A percentile compares a stretch with the other conserved stretches of the same genome.
Evolutionary conservation across 64 coral and sea anemone species (phyloP).

Genomic region (Acropora tenuis): DNA sequence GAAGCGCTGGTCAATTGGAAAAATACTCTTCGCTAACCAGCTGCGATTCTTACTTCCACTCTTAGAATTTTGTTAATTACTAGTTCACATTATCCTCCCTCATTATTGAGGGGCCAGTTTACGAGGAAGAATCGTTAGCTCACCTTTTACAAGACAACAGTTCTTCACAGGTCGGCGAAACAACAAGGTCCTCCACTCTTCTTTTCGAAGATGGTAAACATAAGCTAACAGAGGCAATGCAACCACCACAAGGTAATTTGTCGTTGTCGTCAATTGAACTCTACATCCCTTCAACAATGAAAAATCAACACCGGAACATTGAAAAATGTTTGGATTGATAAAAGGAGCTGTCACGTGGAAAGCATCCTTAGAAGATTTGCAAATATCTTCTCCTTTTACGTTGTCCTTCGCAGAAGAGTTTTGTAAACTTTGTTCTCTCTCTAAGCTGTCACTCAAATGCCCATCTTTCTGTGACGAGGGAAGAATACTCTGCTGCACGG

Average conservation of each 20-base stretch:
- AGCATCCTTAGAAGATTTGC: background rate
- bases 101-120: background rate
- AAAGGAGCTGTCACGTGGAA: background rate
- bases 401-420: background rate
- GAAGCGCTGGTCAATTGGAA: too few species aligned
- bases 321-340: slow-evolving; percentile 10
- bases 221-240: slow-evolving; percentile 40
- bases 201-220: slow-evolving; percentile 16
- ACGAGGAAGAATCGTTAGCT: background rate
- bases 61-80: too few species aligned
- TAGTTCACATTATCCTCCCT: too few species aligned
- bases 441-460: background rate
- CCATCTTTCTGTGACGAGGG: background rate
- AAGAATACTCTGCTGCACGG: background rate
- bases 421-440: background rate
- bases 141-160: slow-evolving; percentile 47
- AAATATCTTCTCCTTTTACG: background rate
- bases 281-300: background rate
- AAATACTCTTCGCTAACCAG: too few species aligned
- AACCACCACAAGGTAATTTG: slow-evolving; percentile 1
- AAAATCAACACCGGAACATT: background rate
- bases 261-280: background rate
- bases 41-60: too few species aligned
- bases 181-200: slow-evolving; percentile 34
- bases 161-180: slow-evolving; percentile 12